Base-by-base conservation (phyloP, 2,888 invertebrate species). In the Tinea pellionella region DNA sequence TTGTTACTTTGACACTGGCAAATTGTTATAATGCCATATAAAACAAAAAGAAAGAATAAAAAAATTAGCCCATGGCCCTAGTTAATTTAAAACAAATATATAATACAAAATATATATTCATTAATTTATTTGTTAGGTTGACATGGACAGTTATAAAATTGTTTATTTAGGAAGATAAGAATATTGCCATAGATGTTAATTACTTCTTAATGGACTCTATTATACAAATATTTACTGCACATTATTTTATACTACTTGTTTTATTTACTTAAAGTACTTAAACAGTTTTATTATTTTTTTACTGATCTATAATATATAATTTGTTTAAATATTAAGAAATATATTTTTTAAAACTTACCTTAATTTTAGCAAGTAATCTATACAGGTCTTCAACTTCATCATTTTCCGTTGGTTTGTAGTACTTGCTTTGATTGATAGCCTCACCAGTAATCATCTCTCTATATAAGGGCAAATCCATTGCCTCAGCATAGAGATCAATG, bases 301-400 rank as follows among this genome's bases (percentile, higher is more conserved):
- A 6, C 9, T 37, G 9, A 6, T 37, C 9, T 37, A 37, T 37
- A 9, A 37, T 2, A 37, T 12, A 37, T 37, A 7, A 30, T 37
- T 37, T 9, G 2, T 37, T 12, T 37, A 37, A 30, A 30, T 9
- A 30, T 7, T 30, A 30, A 30, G 4, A 7, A 30, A 30, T 30
- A 30, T 30, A 30, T 30, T 30, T n/a, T n/a, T n/a, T n/a, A n/a
- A 37, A 47, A 47, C 24, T 75, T 83, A 92, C 93, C 90, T 93
- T 94, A 59, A 97, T 89, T 75, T 90, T 90, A 67, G 89, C 80
- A 57, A 99, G 89, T 61, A 99, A 89, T 67, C 91, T 89, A 78
- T 92, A 98, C 37, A 99, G 89, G 88, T 99, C 99, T 84, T 99
- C 99, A 43, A 99, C 99, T 89, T 99, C 99, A 85, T 97, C 98